Base-by-base conservation (phyloP, 2,113 vertebrate species). In the Hepsetus odoe region DNA sequence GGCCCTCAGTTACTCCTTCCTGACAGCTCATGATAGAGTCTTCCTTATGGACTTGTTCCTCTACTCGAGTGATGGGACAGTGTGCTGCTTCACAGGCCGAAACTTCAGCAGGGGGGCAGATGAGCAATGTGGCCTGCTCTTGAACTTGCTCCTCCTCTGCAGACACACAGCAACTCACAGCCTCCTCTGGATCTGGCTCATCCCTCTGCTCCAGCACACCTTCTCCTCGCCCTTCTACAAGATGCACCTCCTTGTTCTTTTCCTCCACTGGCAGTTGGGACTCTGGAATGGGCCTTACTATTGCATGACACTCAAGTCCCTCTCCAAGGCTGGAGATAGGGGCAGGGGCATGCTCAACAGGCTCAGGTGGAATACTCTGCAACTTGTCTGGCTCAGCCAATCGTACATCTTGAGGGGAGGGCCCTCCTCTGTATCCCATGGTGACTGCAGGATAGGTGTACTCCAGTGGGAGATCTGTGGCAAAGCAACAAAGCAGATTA, bases 361-460 rank as follows among this genome's bases (percentile, higher is more conserved):
- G 88, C 84, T 90, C 91, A 0, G 30, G 87, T 2, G 95, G 96
- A 89, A 98, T 93, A 72, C 95, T 90, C 90, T 96, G 89, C 61
- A 96, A 90, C 83, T 95, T 93, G 0, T 90, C 93, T n/a, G 95
- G 94, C 85, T 96, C 94, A 26, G 94, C 92, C 22, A 96, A 90
- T 80, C 83, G 95, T 32, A 91, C 84, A 8, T 91, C 90, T 62
- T 91, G 90, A 67, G 93, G 86, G 67, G 94, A 88, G 5, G 93
- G 89, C 55, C 92, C 91, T 2, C 90, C 88, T 32, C 92, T 90
- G 90, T 95, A 97, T 83, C 91, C 92, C 87, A 94, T 86, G 82
- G 87, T 24, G 22, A 94, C 86, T 0, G 89, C 77, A 0, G 95
- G 92, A 83, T 94, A 96, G 67, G 89, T 86, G 80, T 94, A 95